phyloP scores from a whole-genome alignment of 2,888 invertebrate genomes.

The Lycocerus yunnanus region DNA sequence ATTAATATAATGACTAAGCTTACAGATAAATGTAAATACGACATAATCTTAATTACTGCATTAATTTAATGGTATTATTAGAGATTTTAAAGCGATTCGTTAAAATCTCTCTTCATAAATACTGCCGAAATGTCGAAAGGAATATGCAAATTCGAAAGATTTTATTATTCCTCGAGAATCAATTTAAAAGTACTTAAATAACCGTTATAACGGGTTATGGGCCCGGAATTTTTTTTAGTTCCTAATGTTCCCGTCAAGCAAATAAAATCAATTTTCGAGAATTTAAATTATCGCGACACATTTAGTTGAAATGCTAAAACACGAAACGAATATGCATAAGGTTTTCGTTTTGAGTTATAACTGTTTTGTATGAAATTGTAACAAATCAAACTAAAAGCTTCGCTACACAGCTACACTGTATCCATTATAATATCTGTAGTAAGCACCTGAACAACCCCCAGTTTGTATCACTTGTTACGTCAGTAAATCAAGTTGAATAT shows the following conservation, averaged over 20 bases:
- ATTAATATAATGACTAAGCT: not conserved
- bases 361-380: not conserved
- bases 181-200: not conserved
- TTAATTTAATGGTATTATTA: not conserved
- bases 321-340: not conserved
- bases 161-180: not conserved
- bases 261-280: not conserved
- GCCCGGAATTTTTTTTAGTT: not conserved
- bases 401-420: not conserved
- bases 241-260: not conserved
- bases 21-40: not conserved
- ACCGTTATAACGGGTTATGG: not conserved
- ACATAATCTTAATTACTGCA: not conserved
- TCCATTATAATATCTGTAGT: not conserved
- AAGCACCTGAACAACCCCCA: not conserved
- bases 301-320: not conserved
- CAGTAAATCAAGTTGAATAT: not conserved
- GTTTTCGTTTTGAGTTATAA: not conserved
- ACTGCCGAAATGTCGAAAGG: not conserved
- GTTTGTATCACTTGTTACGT: not conserved
- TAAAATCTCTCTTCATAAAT: not conserved
- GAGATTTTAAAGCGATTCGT: not conserved
- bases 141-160: not conserved
- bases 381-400: slow-evolving; percentile 2
- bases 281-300: not conserved